Evolutionary conservation across 2,888 invertebrate genomes (phyloP), one percentile per base, ranked within the genome.

Genomic region (Rhamnusium bicolor): DNA sequence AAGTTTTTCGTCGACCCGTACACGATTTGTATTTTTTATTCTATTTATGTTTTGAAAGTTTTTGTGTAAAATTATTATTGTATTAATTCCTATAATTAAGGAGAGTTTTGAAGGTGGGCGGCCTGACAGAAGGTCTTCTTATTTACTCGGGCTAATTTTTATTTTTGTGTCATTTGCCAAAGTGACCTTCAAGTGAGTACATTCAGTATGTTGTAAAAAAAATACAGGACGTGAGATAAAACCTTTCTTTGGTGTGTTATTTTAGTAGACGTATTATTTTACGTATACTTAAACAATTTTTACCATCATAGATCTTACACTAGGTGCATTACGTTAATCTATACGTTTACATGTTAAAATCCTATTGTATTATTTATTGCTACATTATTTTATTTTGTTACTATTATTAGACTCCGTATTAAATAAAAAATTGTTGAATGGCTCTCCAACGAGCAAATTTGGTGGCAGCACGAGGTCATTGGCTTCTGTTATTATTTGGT

Each of bases 131-230:
- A 66, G 66, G 56, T 21, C 54, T n/a, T n/a, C n/a, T 56, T 66
- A 32, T 54, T 66, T 66, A 12, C 21, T 21, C 66, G 54, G 24
- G 54, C 66, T 24, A 40, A 66, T 54, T 53, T n/a, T 66, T 56
- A 56, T 46, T 66, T 54, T 66, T 46, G 66, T 66, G 54, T 54
- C 54, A 14, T 66, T 19, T 40, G 40, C 54, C 66, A 54, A 40
- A 40, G 21, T 54, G 56, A 66, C 66, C 66, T 66, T 66, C 32
- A 24, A 27, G 16, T 21, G n/a, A 27, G 14, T 51, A 51, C 10
- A 14, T 27, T 21, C 54, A 8, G n/a, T 27, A 16, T 7, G 2
- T 2, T 3, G 16, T 7, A 10, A 2, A n/a, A n/a, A 46, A 46
- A 46, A 3, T 5, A 5, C 46, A 5, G 24, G 6, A 24, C 2